Conservation (phyloP, 2,113 vertebrate species). For the Labeo catla region DNA sequence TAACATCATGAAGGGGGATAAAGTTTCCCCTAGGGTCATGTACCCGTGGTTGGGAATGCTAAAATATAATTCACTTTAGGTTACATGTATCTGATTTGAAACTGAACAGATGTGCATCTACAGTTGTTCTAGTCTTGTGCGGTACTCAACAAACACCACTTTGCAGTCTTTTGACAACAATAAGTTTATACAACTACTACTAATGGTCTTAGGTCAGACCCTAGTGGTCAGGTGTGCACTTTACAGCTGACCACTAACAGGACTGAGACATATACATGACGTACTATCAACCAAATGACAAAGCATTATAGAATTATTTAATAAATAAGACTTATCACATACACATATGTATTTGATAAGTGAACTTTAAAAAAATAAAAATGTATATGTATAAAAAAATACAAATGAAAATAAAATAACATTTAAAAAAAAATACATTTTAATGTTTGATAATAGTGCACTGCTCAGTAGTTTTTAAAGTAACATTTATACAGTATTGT, state of each 20-base stretch:
- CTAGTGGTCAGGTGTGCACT: slow-evolving; percentile 70
- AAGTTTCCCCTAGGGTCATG: neutral
- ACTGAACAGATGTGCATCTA: neutral
- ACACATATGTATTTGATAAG: neutral
- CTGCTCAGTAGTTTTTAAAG: too few species aligned
- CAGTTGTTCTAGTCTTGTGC: neutral
- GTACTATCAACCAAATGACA: neutral
- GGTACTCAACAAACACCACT: neutral
- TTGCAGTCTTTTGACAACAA: neutral
- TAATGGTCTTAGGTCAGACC: slow-evolving; percentile 72
- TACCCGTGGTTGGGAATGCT: neutral
- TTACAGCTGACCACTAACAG: slow-evolving; percentile 58
- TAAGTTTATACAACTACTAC: neutral
- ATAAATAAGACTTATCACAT: neutral
- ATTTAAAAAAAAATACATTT: neutral
- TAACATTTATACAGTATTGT: neutral
- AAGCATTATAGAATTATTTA: neutral
- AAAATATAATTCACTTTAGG: neutral
- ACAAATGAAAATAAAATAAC: too few species aligned
- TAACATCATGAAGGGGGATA: too few species aligned
- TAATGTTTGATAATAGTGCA: neutral
- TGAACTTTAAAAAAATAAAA: neutral
- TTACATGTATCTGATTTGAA: neutral
- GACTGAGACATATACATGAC: neutral
- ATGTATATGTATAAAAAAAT: too few species aligned